Percentiles rank a stretch among this genome's conserved stretches.
Conservation (phyloP, 2,113 vertebrate genomes). For the Sitta europaea region DNA sequence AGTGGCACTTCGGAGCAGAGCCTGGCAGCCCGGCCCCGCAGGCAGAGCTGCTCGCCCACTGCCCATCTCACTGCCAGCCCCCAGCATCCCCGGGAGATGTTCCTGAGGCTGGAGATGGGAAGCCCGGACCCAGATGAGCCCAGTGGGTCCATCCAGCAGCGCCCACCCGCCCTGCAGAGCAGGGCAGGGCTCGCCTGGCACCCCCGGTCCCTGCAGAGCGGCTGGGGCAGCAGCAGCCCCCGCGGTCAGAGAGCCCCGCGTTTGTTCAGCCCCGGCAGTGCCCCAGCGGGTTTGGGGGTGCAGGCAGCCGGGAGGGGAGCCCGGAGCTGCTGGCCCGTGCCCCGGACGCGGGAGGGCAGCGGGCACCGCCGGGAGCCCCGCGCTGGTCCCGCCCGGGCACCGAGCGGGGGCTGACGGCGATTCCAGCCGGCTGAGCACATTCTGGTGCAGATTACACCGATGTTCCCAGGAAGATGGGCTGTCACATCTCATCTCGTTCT, state of each 20-base stretch:
- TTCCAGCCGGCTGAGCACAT: slow-evolving; percentile 15
- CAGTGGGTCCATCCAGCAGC: not conserved
- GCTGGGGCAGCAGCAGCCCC: not conserved
- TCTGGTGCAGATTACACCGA: not conserved
- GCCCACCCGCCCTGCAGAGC: fast-evolving
- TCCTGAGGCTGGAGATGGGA: fast-evolving
- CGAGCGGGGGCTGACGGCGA: not conserved
- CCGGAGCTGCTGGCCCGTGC: fast-evolving
- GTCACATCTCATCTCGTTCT: not conserved
- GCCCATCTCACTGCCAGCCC: not conserved
- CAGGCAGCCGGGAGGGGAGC: fast-evolving
- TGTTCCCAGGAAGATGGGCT: slow-evolving; percentile 12
- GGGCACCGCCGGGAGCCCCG: not conserved
- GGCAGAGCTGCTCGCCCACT: not conserved
- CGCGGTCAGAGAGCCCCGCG: fast-evolving
- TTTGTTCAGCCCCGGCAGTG: not conserved
- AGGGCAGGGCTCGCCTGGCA: fast-evolving
- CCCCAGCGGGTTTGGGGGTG: fast-evolving
- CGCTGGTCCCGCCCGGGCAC: not conserved
- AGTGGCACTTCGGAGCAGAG: not conserved
- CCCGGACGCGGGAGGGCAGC: not conserved
- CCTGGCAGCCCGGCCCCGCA: not conserved
- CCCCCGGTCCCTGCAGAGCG: not conserved
- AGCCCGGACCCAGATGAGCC: not conserved
- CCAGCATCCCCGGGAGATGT: not conserved